A percentile compares a stretch with the other conserved stretches of the same genome.
Evolutionary conservation across 1,140 invertebrate genomes (phyloP).

Genomic region (Neodiprion fabricii): DNA sequence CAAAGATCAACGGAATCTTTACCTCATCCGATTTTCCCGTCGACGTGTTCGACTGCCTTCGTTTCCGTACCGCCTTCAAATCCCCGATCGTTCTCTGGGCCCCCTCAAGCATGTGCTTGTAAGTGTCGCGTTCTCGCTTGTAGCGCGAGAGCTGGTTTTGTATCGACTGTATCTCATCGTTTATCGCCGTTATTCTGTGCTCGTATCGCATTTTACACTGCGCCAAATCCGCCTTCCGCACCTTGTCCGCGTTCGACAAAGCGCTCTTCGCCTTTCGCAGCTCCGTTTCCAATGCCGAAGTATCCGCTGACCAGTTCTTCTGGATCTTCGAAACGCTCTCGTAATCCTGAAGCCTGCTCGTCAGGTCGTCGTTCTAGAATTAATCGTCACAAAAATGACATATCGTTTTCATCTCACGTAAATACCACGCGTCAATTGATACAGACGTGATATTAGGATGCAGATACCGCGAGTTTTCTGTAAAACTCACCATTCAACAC

Average conservation of each 20-base stretch:
- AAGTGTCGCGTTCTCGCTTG: conserved; percentile 87
- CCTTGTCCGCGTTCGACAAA: conserved; percentile 78
- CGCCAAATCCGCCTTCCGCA: conserved; percentile 82
- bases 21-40: conserved; percentile 69
- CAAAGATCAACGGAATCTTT: conserved; percentile 29
- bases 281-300: conserved; percentile 76
- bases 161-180: conserved; percentile 84
- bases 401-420: conserved; percentile 12
- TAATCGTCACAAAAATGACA: conserved; percentile 3
- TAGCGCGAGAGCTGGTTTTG: conserved; percentile 81
- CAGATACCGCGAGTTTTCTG: not conserved
- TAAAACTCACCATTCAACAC: not conserved
- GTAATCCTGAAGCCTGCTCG: conserved; percentile 83
- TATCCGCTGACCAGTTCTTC: conserved; percentile 77
- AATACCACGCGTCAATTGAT: conserved; percentile 4
- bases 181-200: conserved; percentile 82
- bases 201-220: conserved; percentile 90
- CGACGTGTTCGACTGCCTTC: conserved; percentile 52
- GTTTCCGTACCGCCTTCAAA: conserved; percentile 64
- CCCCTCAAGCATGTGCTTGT: conserved; percentile 88
- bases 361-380: conserved; percentile 78
- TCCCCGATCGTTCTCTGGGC: conserved; percentile 84
- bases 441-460: not conserved
- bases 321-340: conserved; percentile 85
- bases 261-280: conserved; percentile 74